Conservation (phyloP, 2,888 invertebrate species). For the Sinelater perroti region DNA sequence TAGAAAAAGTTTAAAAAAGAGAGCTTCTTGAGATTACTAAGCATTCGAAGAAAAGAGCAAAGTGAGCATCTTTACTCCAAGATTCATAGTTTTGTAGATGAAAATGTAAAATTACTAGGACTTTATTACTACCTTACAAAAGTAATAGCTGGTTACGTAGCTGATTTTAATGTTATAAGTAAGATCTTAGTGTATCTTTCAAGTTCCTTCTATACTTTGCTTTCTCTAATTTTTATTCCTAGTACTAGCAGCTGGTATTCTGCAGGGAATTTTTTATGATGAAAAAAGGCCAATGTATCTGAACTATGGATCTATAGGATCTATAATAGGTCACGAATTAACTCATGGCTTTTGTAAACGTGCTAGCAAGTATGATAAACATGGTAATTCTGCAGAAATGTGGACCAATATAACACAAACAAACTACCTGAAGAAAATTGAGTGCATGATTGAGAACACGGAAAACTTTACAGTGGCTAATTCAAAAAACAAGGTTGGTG, state of each 20-base stretch:
- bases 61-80: background rate
- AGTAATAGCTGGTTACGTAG: slow-evolving; percentile 14
- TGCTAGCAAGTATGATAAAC: background rate
- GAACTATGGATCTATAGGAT: slow-evolving; percentile 18
- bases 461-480: slow-evolving; percentile 15
- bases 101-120: no score
- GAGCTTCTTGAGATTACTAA: background rate
- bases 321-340: slow-evolving; percentile 14
- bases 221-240: no score
- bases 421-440: slow-evolving; percentile 3
- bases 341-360: slow-evolving; percentile 19
- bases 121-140: slow-evolving; percentile 8
- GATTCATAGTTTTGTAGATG: background rate
- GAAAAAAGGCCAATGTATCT: slow-evolving; percentile 55
- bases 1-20: background rate
- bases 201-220: no score
- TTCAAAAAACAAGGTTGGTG: slow-evolving; percentile 5
- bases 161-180: slow-evolving; percentile 12
- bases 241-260: background rate
- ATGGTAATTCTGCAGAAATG: background rate
- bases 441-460: slow-evolving; percentile 17
- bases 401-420: slow-evolving; percentile 14
- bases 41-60: background rate
- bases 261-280: slow-evolving; percentile 74
- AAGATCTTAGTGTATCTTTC: no score